These are phyloP conservation scores for Pinna nobilis DNA, from an alignment of 1,140 invertebrate species.

Conservation along the genomic window DNA sequence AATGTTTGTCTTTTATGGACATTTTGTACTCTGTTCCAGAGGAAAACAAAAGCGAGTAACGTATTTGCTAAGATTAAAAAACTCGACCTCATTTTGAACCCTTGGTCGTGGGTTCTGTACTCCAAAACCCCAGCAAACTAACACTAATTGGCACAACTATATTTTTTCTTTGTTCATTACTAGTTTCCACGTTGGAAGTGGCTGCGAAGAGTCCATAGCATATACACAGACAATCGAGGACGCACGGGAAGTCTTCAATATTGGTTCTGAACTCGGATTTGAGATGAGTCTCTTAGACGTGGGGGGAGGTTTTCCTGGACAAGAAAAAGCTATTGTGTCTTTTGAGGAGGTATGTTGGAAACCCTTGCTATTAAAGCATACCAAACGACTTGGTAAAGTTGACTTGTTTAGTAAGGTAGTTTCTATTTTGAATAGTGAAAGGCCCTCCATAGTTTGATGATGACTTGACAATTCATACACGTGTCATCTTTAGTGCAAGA, in stretches of 20 bases:
- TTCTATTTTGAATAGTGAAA: not conserved
- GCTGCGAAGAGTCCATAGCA: constrained; percentile 72
- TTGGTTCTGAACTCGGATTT: constrained; percentile 69
- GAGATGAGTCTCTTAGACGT: constrained; percentile 74
- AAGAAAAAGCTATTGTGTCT: constrained; percentile 60
- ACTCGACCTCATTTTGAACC: too few relatives aligned
- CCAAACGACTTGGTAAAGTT: not conserved
- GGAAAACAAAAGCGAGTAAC: too few relatives aligned
- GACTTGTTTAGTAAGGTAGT: not conserved
- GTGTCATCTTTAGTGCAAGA: too few relatives aligned
- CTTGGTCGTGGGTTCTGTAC: too few relatives aligned
- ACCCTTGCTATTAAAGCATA: too few relatives aligned
- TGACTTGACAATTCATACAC: not conserved
- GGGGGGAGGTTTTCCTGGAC: constrained; percentile 76
- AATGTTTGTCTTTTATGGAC: too few relatives aligned
- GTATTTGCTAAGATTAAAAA: too few relatives aligned
- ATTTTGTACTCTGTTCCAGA: too few relatives aligned
- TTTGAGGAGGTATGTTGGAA: constrained; percentile 73
- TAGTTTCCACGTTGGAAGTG: constrained; percentile 77
- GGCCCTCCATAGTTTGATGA: not conserved
- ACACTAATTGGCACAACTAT: too few relatives aligned
- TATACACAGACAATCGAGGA: constrained; percentile 70
- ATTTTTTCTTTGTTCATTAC: not conserved
- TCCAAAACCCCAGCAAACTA: too few relatives aligned
- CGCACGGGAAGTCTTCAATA: constrained; percentile 72